Conservation (phyloP, 2,113 vertebrate species). For the Lathamus discolor region DNA sequence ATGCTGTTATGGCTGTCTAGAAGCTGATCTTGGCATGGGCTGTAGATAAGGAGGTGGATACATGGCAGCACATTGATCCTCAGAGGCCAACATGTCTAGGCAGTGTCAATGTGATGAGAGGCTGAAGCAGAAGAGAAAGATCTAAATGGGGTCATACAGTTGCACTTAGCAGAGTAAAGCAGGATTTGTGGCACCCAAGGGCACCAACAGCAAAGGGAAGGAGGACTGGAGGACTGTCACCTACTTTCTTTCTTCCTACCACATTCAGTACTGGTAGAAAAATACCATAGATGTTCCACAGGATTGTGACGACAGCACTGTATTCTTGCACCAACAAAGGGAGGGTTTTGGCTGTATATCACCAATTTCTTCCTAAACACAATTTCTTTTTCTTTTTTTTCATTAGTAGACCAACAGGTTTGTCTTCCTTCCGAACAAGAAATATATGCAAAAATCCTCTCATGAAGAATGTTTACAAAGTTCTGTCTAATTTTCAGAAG, state of each 20-base stretch:
- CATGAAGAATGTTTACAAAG: not conserved
- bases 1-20: not conserved
- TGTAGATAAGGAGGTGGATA: not conserved
- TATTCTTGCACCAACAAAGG: not conserved
- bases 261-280: not conserved
- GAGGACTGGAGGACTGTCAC: not conserved
- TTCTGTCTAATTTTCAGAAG: not conserved
- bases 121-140: not conserved
- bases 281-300: not conserved
- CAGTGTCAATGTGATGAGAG: not conserved
- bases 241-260: not conserved
- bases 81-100: not conserved
- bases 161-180: not conserved
- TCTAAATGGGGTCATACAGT: not conserved
- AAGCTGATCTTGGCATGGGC: not conserved
- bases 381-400: not conserved
- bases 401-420: not conserved
- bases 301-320: not conserved
- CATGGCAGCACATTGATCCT: fast-evolving
- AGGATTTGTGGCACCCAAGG: not conserved
- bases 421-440: not conserved
- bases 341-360: not conserved
- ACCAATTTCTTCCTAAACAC: not conserved
- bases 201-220: not conserved
- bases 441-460: not conserved